Conservation (phyloP, 2,113 vertebrate genomes). For the Cyphomyrus discorhynchus region DNA sequence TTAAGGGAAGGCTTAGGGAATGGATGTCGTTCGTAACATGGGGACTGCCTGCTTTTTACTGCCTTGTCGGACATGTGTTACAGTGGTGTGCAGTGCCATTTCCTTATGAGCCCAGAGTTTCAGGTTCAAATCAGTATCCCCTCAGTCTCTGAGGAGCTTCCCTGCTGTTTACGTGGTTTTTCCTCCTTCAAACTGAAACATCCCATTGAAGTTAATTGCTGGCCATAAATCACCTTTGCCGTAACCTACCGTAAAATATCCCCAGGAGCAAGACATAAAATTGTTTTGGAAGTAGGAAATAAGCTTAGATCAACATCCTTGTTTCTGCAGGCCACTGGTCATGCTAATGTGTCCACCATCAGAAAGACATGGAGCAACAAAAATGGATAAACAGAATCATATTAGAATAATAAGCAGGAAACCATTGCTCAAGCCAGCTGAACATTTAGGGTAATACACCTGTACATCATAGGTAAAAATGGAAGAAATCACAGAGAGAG, state of each 20-base stretch:
- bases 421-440: neutral
- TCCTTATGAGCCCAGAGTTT: neutral
- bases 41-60: neutral
- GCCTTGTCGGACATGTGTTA: neutral
- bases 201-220: neutral
- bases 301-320: neutral
- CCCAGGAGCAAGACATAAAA: neutral
- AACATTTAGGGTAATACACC: neutral
- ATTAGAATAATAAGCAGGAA: neutral
- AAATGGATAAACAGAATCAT: neutral
- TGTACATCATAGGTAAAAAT: neutral
- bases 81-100: neutral
- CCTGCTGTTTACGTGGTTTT: neutral
- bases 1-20: neutral
- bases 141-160: neutral
- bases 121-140: neutral
- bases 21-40: neutral
- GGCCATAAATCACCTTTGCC: neutral
- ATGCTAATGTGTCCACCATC: neutral
- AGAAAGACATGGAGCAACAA: neutral
- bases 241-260: neutral
- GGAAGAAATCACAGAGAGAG: neutral
- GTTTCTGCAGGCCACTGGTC: neutral
- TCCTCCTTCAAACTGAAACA: neutral
- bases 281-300: neutral